Base-by-base conservation (phyloP, 2,888 invertebrate genomes). In the Seladonia tumulorum region DNA sequence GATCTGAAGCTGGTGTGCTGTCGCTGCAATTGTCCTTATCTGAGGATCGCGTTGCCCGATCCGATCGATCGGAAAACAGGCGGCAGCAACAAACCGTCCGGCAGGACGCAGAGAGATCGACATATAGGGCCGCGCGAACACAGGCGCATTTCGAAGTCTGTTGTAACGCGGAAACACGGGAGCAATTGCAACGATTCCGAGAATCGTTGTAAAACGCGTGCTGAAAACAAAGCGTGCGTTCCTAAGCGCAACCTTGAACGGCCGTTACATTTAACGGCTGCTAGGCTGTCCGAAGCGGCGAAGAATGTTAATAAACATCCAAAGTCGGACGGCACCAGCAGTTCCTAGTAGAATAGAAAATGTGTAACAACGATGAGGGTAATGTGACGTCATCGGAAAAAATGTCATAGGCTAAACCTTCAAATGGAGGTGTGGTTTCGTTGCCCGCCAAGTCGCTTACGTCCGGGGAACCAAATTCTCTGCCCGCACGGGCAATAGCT, bases 1-100 rank as follows among this genome's bases (percentile, higher is more conserved):
- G 84, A 88, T 22, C 12, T 87, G 39, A 85, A 73, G 57, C 25
- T 89, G 7, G 57, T 81, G 8, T 89, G 88, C 70, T 82, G 84
- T 68, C 73, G 29, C 2, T 89, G 88, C 35, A 60, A 82, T 35
- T 85, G 87, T 22, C 82, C 87, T 81, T 85, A 89, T 76, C 49
- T 89, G 57, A 84, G 79, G 25, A 78, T 87, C 8, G 47, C 53
- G 22, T 35, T 72, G 22, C 53, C 14, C 1, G 63, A 71, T 35
- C 12, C 22, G 25, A 35, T 25, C 22, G 22, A 63, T 53, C 68
- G 25, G n/a, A 70, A 63, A 8, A n/a, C 18, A 12, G 0, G 4
- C 29, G 1, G 14, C 10, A 14, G 10, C 29, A 8, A 14, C 2
- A 49, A 60, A 22, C 49, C 22, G 4, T n/a, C 68, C 2, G 57